Evolutionary conservation across 2,113 vertebrate genomes (phyloP).

Genomic region (Romanogobio albipinnatus): DNA sequence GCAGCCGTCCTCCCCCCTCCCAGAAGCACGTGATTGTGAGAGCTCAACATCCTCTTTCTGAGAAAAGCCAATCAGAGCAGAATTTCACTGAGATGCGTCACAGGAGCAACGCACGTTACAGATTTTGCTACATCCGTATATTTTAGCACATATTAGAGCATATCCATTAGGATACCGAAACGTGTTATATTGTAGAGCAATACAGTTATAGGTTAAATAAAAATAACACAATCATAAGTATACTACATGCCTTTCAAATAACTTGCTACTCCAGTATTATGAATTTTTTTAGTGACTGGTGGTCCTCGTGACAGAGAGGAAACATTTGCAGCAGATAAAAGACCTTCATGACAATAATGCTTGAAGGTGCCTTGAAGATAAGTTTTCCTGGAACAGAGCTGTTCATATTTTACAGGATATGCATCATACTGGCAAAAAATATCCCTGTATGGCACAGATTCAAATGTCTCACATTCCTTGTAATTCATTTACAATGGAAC

Average conservation of each 20-base stretch:
- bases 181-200: background rate
- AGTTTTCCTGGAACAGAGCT: background rate
- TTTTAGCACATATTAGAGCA: background rate
- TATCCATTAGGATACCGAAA: background rate
- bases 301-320: background rate
- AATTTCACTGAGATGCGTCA: background rate
- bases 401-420: background rate
- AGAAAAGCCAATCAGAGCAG: constrained; percentile 5
- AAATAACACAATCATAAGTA: background rate
- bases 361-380: background rate
- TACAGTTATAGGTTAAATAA: background rate
- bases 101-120: background rate
- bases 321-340: background rate
- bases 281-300: background rate
- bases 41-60: constrained; percentile 21
- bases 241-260: background rate
- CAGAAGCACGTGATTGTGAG: background rate
- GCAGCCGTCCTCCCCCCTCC: constrained; percentile 7
- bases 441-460: background rate
- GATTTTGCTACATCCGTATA: background rate
- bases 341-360: background rate
- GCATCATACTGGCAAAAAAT: background rate
- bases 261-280: background rate
- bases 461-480: background rate
- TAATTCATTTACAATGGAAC: constrained; percentile 1